These are phyloP conservation scores for Chloropsis hardwickii DNA, from an alignment of 2,113 vertebrate species.

Conservation along the genomic window DNA sequence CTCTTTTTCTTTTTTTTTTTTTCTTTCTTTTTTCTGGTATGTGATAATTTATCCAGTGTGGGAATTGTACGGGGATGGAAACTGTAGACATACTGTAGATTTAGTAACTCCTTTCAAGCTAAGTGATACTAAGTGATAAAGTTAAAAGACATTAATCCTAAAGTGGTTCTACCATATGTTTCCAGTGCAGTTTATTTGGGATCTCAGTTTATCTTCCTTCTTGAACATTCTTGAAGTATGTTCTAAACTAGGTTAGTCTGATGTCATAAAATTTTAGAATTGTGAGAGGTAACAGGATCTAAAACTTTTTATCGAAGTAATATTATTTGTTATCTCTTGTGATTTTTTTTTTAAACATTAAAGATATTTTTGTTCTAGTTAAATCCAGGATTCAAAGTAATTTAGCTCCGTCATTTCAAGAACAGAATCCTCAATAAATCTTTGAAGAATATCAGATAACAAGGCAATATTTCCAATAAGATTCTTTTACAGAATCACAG, in stretches of 20 bases:
- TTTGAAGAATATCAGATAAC: background rate
- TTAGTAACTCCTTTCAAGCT: background rate
- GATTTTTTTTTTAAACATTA: background rate
- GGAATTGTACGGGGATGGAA: background rate
- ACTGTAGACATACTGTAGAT: background rate
- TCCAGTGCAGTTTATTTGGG: background rate
- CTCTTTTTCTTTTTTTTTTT: background rate
- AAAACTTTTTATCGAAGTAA: background rate
- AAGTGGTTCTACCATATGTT: background rate
- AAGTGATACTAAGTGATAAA: background rate
- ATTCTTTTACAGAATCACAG: background rate
- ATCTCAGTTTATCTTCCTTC: background rate
- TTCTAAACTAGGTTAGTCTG: conserved; percentile 2
- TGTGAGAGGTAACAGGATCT: background rate
- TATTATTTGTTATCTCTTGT: background rate
- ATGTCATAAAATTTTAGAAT: background rate
- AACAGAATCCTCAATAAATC: background rate
- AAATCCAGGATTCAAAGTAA: background rate
- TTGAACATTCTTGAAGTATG: background rate
- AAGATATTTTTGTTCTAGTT: background rate
- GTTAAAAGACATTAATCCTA: background rate
- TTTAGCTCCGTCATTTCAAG: background rate
- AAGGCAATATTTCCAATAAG: background rate
- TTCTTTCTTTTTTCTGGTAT: background rate
- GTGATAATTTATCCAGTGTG: background rate